Evolutionary conservation across 2,113 vertebrate genomes (phyloP).

Genomic region (Poicephalus gulielmi): DNA sequence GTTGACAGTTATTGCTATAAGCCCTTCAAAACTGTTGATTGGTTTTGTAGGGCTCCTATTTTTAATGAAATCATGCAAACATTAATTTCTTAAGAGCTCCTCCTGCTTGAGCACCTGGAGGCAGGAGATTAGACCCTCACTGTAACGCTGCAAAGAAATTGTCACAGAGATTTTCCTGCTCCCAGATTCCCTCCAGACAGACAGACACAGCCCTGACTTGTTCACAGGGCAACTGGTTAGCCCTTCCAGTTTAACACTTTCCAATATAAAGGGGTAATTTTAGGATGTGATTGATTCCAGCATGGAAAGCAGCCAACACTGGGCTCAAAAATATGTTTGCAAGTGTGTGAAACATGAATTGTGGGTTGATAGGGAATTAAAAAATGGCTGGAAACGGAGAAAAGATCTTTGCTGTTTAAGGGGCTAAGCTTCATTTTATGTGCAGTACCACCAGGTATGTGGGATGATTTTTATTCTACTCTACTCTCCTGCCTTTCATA

Average conservation of each 20-base stretch:
- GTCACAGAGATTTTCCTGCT: neutral
- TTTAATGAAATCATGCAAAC: neutral
- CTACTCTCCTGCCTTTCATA: neutral
- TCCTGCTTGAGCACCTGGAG: neutral
- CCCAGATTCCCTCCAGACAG: neutral
- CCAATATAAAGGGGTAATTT: neutral
- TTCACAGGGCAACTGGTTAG: neutral
- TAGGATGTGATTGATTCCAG: neutral
- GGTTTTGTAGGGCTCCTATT: neutral
- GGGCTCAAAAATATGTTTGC: neutral
- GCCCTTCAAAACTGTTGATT: neutral
- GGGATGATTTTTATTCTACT: neutral
- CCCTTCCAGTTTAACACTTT: neutral
- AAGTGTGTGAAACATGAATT: accelerated
- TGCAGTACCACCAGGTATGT: neutral
- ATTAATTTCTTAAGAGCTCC: neutral
- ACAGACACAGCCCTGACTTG: neutral
- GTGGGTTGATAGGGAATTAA: accelerated
- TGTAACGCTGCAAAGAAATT: neutral
- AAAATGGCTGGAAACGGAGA: accelerated
- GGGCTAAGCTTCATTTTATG: neutral
- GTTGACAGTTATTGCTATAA: neutral
- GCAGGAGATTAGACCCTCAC: neutral
- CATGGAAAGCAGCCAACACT: neutral
- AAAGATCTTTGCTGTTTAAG: neutral